Conservation (phyloP, 2,888 invertebrate species). For the Phyto melanocephala region DNA sequence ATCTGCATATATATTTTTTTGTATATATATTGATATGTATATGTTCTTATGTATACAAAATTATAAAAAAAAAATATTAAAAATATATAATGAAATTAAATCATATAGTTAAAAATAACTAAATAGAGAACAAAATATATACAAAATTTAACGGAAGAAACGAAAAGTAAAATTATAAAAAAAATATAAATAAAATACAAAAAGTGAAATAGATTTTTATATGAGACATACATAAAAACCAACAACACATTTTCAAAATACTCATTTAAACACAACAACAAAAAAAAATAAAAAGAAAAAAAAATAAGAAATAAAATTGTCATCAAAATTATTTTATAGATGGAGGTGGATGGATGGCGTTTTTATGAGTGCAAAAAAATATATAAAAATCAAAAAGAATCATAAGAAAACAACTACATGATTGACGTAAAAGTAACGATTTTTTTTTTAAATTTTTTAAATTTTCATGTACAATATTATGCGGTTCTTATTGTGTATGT, state of each 20-base stretch:
- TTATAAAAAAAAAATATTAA: slow-evolving; percentile 19
- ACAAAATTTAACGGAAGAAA: slow-evolving; percentile 43
- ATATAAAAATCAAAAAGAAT: slow-evolving; percentile 7
- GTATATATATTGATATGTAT: too few relatives aligned
- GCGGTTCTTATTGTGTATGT: slow-evolving; percentile 6
- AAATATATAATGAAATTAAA: slow-evolving; percentile 58
- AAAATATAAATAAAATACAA: slow-evolving; percentile 10
- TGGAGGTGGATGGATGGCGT: slow-evolving; percentile 22
- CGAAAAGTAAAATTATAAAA: slow-evolving; percentile 34
- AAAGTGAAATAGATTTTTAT: slow-evolving; percentile 31
- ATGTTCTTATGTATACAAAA: neutral
- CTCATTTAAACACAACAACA: neutral
- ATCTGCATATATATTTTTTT: neutral
- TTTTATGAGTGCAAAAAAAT: slow-evolving; percentile 25
- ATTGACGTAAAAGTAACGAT: slow-evolving; percentile 56
- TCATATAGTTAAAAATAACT: slow-evolving; percentile 63
- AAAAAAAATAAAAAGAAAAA: slow-evolving; percentile 5
- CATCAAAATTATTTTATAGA: slow-evolving; percentile 57
- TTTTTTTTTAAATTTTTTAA: slow-evolving; percentile 15
- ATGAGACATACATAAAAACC: slow-evolving; percentile 11
- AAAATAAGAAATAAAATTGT: slow-evolving; percentile 32
- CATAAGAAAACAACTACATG: slow-evolving; percentile 9
- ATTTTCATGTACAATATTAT: slow-evolving; percentile 21
- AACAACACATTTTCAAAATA: slow-evolving; percentile 36
- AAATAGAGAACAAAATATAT: slow-evolving; percentile 25